Evolutionary conservation across 2,888 invertebrate genomes (phyloP).

Genomic region (Cinara cedri): DNA sequence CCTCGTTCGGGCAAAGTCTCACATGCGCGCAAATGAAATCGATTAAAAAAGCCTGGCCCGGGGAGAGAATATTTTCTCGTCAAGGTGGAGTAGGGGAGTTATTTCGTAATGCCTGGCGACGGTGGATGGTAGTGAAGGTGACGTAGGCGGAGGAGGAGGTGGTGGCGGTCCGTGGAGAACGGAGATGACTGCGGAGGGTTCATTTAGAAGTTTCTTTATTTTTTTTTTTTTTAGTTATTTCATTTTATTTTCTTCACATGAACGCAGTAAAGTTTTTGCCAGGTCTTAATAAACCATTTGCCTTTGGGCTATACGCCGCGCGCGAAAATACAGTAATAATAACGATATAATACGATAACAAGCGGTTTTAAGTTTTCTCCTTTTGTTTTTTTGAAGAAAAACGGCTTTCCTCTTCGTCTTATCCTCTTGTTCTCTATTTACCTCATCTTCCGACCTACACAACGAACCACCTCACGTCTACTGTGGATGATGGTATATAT

Average conservation of each 20-base stretch:
- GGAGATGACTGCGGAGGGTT: constrained; percentile 48
- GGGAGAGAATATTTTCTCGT: constrained; percentile 53
- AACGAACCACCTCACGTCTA: neutral
- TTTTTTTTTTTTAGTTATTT: constrained; percentile 30
- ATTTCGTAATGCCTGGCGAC: constrained; percentile 55
- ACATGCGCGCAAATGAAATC: constrained; percentile 74
- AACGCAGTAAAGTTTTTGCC: constrained; percentile 54
- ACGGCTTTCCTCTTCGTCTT: constrained; percentile 31
- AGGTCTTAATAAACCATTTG: constrained; percentile 52
- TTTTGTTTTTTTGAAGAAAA: constrained; percentile 57
- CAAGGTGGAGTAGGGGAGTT: constrained; percentile 49
- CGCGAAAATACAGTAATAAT: constrained; percentile 49
- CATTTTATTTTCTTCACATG: constrained; percentile 57
- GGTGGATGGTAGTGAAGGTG: neutral
- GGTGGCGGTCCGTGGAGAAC: constrained; percentile 2
- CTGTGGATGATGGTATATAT: neutral
- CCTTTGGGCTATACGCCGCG: constrained; percentile 25
- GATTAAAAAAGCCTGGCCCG: constrained; percentile 66
- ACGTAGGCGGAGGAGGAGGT: neutral
- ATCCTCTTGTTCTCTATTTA: constrained; percentile 4
- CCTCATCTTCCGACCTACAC: neutral
- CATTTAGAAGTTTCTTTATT: constrained; percentile 51
- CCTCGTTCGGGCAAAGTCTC: constrained; percentile 62
- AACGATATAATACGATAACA: constrained; percentile 55
- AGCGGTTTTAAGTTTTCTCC: constrained; percentile 56